Evolutionary conservation across 2,888 invertebrate genomes (phyloP).

Genomic region (Pocota personata): DNA sequence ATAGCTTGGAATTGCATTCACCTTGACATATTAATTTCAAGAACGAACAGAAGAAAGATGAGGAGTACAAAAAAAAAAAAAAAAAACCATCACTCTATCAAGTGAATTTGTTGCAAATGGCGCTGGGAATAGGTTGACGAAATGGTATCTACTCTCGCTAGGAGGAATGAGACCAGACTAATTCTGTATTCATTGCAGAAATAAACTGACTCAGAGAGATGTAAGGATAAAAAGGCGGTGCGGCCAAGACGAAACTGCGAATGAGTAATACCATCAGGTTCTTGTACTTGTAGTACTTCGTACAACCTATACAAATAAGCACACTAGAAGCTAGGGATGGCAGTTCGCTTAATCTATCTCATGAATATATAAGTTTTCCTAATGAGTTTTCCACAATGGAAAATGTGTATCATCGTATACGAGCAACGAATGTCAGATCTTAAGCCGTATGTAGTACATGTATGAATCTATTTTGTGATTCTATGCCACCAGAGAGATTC

Average conservation of each 20-base stretch:
- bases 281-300: not conserved
- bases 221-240: not conserved
- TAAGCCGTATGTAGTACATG: not conserved
- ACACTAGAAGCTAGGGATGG: constrained; percentile 5
- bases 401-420: constrained; percentile 23
- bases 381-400: constrained; percentile 65
- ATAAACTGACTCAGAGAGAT: constrained; percentile 46
- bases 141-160: not conserved
- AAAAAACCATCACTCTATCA: constrained; percentile 18
- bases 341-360: constrained; percentile 62
- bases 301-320: not conserved
- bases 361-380: constrained; percentile 69
- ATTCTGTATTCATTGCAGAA: constrained; percentile 66
- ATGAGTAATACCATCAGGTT: constrained; percentile 40
- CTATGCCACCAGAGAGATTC: not conserved
- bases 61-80: constrained; percentile 6
- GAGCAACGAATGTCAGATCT: constrained; percentile 26
- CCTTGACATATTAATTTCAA: constrained; percentile 62
- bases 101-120: constrained; percentile 35
- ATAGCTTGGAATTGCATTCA: constrained; percentile 64
- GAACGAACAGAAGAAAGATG: not conserved
- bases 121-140: not conserved
- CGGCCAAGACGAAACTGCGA: constrained; percentile 3
- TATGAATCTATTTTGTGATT: constrained; percentile 5
- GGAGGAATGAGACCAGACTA: constrained; percentile 40